These are phyloP conservation scores for Psephotus haematonotus DNA, from an alignment of 2,113 vertebrate genomes.

Conservation along the genomic window DNA sequence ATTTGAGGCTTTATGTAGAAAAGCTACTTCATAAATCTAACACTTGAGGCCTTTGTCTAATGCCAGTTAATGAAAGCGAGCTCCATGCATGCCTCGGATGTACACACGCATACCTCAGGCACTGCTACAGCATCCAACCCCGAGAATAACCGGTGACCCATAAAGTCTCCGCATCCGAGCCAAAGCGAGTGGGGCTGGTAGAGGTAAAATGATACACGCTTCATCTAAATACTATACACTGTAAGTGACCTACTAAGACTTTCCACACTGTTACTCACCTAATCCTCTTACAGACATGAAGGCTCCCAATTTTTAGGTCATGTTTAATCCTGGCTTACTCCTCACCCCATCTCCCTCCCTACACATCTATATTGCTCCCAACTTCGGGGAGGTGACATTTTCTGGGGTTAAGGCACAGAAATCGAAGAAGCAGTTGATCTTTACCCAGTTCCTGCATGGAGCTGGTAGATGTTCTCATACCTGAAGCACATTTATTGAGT, in stretches of 20 bases:
- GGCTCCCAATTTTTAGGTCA: fast-evolving
- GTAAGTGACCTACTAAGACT: not conserved
- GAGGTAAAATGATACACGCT: fast-evolving
- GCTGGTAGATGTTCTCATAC: not conserved
- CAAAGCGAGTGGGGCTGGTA: fast-evolving
- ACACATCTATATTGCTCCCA: fast-evolving
- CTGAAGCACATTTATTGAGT: not conserved
- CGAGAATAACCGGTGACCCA: fast-evolving
- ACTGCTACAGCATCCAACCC: not conserved
- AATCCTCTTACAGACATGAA: not conserved
- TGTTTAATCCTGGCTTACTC: not conserved
- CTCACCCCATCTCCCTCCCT: not conserved
- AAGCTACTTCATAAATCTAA: constrained; percentile 6
- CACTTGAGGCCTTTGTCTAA: not conserved
- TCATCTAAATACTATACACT: not conserved
- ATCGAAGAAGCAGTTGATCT: not conserved
- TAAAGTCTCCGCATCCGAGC: fast-evolving
- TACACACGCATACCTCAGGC: not conserved
- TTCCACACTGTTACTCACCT: not conserved
- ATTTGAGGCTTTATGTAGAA: not conserved
- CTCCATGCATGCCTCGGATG: not conserved
- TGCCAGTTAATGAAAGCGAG: not conserved
- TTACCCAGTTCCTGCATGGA: not conserved
- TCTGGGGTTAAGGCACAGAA: fast-evolving
- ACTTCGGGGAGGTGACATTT: fast-evolving